A percentile compares a stretch with the other conserved stretches of the same genome.
phyloP scores from a whole-genome alignment of 1,140 invertebrate genomes.

The Heliconius himera region DNA sequence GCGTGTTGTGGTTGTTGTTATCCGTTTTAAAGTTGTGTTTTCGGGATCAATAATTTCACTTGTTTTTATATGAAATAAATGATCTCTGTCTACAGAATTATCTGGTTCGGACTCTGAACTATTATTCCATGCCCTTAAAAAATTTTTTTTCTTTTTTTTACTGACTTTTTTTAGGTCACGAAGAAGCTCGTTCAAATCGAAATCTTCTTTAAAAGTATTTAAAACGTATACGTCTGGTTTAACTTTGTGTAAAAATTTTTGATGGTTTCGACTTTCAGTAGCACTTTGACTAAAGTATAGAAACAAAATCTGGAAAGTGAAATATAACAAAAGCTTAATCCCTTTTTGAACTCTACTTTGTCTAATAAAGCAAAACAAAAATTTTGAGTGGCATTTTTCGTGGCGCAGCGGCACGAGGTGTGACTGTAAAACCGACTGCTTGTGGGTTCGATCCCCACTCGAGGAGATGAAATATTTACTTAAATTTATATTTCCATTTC shows the following conservation, averaged over 20 bases:
- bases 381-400: no score
- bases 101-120: background rate
- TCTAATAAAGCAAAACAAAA: no score
- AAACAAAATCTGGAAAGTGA: background rate
- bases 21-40: background rate
- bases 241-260: background rate
- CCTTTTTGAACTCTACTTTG: background rate
- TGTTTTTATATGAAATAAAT: slow-evolving; percentile 3
- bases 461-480: no score
- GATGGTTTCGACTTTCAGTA: background rate
- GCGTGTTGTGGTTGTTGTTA: background rate
- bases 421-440: no score
- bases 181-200: background rate
- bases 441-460: no score
- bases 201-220: background rate
- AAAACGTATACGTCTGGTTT: background rate
- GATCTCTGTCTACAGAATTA: background rate
- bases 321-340: background rate
- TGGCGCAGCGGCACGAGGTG: no score
- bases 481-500: no score
- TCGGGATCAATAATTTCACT: background rate
- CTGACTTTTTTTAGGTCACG: background rate
- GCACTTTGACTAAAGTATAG: background rate
- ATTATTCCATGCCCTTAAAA: background rate
- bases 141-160: background rate